Conservation (phyloP, 1,140 invertebrate genomes). For the Manduca sexta region DNA sequence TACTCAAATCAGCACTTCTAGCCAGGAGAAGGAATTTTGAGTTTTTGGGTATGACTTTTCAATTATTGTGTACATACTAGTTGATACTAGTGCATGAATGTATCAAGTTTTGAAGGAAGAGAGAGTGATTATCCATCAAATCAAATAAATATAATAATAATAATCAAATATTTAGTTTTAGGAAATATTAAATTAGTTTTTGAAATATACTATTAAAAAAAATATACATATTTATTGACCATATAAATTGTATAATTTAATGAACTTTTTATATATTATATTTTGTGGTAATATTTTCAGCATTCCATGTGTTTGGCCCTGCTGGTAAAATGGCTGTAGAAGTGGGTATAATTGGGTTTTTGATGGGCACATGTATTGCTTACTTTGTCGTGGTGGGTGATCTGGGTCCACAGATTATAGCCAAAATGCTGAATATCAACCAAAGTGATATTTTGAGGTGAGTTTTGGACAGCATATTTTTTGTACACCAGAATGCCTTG, state of each 20-base stretch:
- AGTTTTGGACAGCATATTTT: too few species aligned
- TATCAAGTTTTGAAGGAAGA: too few species aligned
- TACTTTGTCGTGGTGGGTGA: conserved; percentile 99
- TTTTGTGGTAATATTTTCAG: conserved; percentile 66
- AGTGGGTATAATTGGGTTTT: conserved; percentile 93
- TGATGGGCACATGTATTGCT: conserved; percentile 95
- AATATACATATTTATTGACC: too few species aligned
- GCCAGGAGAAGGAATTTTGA: conserved; percentile 93
- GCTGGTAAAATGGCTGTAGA: conserved; percentile 94
- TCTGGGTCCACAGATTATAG: conserved; percentile 91
- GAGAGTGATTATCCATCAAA: too few species aligned
- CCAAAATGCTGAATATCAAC: conserved; percentile 84
- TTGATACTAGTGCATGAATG: too few species aligned
- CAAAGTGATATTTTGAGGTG: conserved; percentile 81
- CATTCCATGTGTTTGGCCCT: conserved; percentile 91
- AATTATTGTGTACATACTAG: not conserved
- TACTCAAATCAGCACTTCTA: conserved; percentile 93
- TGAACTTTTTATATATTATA: not conserved
- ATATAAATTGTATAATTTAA: too few species aligned
- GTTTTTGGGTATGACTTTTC: conserved; percentile 76
- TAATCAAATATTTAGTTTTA: too few species aligned
- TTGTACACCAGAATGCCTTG: too few species aligned
- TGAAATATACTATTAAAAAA: too few species aligned
- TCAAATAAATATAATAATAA: too few species aligned
- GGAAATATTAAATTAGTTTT: too few species aligned